Conservation (phyloP, 2,113 vertebrate species). For the Amblyopsis rosae region DNA sequence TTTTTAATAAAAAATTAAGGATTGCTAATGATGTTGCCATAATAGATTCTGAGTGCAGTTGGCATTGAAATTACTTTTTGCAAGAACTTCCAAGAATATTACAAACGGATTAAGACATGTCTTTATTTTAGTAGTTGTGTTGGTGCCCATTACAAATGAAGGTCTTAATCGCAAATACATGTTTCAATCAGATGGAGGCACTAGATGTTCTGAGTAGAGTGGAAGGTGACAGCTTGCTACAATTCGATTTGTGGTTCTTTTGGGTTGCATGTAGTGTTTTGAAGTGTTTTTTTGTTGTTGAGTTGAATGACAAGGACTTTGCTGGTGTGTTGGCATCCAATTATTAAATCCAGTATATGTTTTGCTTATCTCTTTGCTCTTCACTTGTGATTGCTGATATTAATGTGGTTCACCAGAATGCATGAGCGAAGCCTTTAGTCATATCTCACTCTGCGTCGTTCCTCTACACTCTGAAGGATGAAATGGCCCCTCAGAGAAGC, state of each 20-base stretch:
- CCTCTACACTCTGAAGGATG: constrained; percentile 80
- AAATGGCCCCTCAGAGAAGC: constrained; percentile 76
- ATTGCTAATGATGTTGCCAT: too few species aligned
- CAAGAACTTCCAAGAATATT: too few species aligned
- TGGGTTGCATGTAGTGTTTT: constrained; percentile 35
- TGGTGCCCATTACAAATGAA: too few species aligned
- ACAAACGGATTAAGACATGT: too few species aligned
- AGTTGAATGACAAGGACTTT: constrained; percentile 9
- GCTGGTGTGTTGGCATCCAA: neutral
- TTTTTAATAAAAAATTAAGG: too few species aligned
- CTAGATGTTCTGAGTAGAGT: constrained; percentile 38
- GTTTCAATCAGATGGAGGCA: constrained; percentile 54
- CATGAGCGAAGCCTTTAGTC: neutral
- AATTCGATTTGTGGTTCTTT: neutral
- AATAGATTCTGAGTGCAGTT: too few species aligned
- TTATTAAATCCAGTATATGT: neutral
- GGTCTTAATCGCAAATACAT: neutral
- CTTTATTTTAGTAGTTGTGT: too few species aligned
- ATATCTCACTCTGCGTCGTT: neutral
- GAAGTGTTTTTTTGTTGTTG: constrained; percentile 6
- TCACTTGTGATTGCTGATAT: neutral
- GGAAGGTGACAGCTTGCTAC: constrained; percentile 50
- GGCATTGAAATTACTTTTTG: too few species aligned
- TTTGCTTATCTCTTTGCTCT: neutral
- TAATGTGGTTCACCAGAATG: neutral